phyloP scores from a whole-genome alignment of 2,113 vertebrate species.

The Mohoua ochrocephala region DNA sequence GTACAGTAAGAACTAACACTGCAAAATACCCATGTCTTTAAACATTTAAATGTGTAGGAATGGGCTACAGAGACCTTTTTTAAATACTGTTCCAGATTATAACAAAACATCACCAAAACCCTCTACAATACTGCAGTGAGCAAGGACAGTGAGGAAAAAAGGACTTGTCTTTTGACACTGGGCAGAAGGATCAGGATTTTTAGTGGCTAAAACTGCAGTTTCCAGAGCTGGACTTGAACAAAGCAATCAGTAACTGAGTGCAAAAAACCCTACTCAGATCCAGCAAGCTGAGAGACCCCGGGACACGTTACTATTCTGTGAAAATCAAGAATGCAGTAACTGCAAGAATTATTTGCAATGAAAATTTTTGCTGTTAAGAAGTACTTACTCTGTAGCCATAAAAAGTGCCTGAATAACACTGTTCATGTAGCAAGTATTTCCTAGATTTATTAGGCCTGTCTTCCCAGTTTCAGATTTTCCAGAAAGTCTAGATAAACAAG shows the following conservation, averaged over 20 bases:
- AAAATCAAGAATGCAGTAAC: background rate
- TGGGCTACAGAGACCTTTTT: background rate
- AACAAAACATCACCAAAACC: background rate
- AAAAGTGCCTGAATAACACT: constrained; percentile 97
- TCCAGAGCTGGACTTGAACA: background rate
- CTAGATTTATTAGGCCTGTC: constrained; percentile 94
- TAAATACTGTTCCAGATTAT: background rate
- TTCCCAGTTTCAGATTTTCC: constrained; percentile 98
- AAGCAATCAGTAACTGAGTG: background rate
- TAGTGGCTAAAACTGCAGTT: background rate
- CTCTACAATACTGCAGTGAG: background rate
- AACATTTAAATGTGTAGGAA: background rate
- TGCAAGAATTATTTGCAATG: background rate
- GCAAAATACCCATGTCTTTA: background rate
- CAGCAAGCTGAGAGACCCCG: background rate
- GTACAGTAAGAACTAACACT: background rate
- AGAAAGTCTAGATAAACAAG: constrained; percentile 84
- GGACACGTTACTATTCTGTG: background rate
- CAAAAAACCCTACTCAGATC: background rate
- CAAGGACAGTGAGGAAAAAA: background rate
- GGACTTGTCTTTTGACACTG: background rate
- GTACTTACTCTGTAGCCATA: constrained; percentile 97
- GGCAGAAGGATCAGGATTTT: background rate
- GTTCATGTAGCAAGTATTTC: constrained; percentile 99
- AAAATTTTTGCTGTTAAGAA: background rate